Conservation (phyloP, 2,797 vertebrate species). For the Etheostoma perlongum region DNA sequence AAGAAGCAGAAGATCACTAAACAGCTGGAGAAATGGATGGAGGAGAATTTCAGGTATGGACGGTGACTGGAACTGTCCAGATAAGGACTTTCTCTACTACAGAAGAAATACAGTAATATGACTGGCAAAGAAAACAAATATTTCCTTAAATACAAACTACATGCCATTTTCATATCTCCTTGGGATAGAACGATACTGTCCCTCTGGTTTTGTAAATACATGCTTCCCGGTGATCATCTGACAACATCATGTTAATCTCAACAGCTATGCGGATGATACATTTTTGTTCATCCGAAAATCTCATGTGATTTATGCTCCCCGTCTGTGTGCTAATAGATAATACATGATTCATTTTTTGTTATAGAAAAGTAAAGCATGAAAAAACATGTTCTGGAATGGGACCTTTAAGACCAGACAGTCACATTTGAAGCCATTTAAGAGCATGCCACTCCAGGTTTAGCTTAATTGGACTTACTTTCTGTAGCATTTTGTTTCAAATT, state of each 20-base stretch:
- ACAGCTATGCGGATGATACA: background rate
- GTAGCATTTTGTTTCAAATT: background rate
- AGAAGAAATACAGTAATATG: background rate
- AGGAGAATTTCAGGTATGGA: conserved; percentile 89
- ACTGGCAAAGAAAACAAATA: background rate
- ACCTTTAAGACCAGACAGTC: too few species aligned
- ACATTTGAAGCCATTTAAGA: too few species aligned
- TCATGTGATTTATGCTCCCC: background rate
- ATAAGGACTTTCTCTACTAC: background rate
- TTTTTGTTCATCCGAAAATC: background rate
- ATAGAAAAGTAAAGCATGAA: background rate
- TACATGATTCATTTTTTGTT: background rate
- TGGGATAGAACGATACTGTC: background rate
- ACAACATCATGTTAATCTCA: too few species aligned
- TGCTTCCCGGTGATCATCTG: background rate
- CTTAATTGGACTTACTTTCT: background rate
- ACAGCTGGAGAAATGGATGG: conserved; percentile 97
- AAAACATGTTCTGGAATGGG: too few species aligned
- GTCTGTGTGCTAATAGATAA: background rate
- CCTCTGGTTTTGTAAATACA: background rate
- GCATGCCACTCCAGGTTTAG: background rate
- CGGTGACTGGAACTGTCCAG: background rate
- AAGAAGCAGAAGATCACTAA: conserved; percentile 94
- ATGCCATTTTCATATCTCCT: too few species aligned
- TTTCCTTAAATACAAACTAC: too few species aligned